phyloP scores from a whole-genome alignment of 2,888 invertebrate species.

The Xanthia icteritia region DNA sequence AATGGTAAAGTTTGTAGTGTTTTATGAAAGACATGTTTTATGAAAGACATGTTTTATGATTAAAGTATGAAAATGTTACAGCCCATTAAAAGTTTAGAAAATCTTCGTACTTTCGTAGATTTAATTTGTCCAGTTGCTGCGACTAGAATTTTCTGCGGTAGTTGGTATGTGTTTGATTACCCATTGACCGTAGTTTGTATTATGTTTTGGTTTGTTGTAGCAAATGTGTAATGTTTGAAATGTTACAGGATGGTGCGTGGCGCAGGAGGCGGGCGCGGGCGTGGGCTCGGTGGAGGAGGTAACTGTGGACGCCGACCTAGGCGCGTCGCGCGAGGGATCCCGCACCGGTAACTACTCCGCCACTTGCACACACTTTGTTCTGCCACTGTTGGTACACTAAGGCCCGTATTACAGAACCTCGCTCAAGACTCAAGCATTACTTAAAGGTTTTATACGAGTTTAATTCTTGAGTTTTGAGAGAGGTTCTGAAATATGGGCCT shows the following conservation, averaged over 20 bases:
- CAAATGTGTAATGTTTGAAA: conserved; percentile 44
- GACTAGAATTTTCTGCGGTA: conserved; percentile 49
- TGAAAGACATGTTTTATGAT: conserved; percentile 7
- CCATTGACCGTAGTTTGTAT: neutral
- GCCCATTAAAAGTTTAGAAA: neutral
- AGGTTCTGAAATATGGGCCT: too few relatives aligned
- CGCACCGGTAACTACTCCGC: conserved; percentile 92
- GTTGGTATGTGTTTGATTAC: neutral
- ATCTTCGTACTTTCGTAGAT: conserved; percentile 46
- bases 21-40: conserved; percentile 34
- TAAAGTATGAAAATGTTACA: neutral
- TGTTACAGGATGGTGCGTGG: conserved; percentile 84
- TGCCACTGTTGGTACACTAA: neutral
- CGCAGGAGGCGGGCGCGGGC: conserved; percentile 84
- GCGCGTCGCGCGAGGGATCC: conserved; percentile 96
- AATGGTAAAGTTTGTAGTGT: neutral
- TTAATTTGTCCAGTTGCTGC: neutral
- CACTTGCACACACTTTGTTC: neutral
- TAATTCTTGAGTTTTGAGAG: too few relatives aligned
- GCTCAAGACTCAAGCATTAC: too few relatives aligned
- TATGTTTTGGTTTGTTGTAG: neutral
- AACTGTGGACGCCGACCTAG: conserved; percentile 94
- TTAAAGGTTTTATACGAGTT: too few relatives aligned
- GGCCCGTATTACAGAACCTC: too few relatives aligned
- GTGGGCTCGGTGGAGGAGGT: conserved; percentile 87